Evolutionary conservation across 2,888 invertebrate genomes (phyloP).

Genomic region (Agriopis leucophaearia): DNA sequence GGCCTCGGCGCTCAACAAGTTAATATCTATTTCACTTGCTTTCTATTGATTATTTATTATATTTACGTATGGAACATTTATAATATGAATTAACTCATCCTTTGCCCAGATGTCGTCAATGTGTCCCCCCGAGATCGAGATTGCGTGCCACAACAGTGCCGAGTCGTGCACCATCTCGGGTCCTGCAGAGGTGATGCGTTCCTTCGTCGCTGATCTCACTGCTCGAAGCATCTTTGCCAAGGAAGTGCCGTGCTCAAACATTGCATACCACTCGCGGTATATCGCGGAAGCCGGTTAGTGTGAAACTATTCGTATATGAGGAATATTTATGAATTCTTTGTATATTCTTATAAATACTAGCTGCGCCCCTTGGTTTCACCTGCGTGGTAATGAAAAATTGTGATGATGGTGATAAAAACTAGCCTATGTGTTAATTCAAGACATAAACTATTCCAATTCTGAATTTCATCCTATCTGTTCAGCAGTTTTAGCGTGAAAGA

Average conservation of each 20-base stretch:
- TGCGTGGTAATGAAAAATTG: no score
- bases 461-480: no score
- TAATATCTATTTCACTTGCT: neutral
- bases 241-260: constrained; percentile 88
- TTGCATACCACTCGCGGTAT: constrained; percentile 94
- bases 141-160: constrained; percentile 92
- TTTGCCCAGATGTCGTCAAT: constrained; percentile 44
- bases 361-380: no score
- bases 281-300: constrained; percentile 86
- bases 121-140: constrained; percentile 79
- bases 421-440: no score
- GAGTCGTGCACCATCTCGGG: constrained; percentile 92
- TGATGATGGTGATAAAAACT: no score
- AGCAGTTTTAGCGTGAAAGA: no score
- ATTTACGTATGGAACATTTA: no score
- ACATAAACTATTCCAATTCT: no score
- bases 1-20: constrained; percentile 86
- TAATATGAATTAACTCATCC: no score
- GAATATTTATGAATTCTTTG: no score
- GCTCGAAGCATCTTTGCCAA: constrained; percentile 57
- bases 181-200: constrained; percentile 85
- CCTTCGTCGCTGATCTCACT: constrained; percentile 79
- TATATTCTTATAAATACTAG: no score
- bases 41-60: no score
- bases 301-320: neutral